Evolutionary conservation across 2,113 vertebrate species (phyloP).

Genomic region (Ranitomeya variabilis): DNA sequence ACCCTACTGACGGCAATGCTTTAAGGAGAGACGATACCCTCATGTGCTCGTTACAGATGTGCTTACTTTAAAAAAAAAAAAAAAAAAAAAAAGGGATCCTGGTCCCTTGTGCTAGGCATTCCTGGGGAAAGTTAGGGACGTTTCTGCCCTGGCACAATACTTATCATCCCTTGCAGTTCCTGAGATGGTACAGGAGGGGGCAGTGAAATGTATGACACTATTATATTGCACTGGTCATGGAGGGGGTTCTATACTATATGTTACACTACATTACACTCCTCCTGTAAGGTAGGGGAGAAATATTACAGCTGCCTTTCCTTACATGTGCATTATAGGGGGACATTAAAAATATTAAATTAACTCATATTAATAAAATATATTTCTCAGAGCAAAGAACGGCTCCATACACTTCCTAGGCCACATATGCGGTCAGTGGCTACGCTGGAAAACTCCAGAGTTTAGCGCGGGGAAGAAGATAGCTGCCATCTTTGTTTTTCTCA

Average conservation of each 20-base stretch:
- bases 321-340: not conserved
- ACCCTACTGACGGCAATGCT: too few relatives aligned
- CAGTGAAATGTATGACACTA: constrained; percentile 34
- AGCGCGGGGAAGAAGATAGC: not conserved
- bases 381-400: not conserved
- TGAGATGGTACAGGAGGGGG: not conserved
- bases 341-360: constrained; percentile 2
- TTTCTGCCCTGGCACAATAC: not conserved
- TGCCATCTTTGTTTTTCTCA: not conserved
- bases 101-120: not conserved
- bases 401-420: not conserved
- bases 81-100: not conserved
- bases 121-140: not conserved
- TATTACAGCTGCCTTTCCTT: not conserved
- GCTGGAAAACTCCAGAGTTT: not conserved
- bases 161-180: constrained; percentile 11
- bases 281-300: not conserved
- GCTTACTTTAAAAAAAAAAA: not conserved
- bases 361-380: not conserved
- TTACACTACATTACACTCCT: not conserved
- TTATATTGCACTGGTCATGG: constrained; percentile 26
- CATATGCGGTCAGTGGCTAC: too few relatives aligned
- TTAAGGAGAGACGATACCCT: too few relatives aligned
- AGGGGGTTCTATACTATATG: not conserved
- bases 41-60: not conserved